Evolutionary conservation across 2,888 invertebrate species (phyloP), one percentile per base, ranked within the genome.

Genomic region (Chloroclysta siterata): DNA sequence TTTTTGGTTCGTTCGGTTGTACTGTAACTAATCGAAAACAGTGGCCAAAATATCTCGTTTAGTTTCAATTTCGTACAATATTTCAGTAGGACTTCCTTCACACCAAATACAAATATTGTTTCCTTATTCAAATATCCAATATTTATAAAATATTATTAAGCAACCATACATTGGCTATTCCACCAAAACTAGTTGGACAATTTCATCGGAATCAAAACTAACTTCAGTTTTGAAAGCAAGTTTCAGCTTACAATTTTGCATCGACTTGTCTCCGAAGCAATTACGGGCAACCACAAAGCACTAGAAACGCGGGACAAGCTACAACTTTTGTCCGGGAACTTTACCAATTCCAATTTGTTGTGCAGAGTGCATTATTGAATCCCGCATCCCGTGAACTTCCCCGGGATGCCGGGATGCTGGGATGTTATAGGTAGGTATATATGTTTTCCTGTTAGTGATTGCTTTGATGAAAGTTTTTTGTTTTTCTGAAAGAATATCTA

Each of bases 291-390:
- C 56, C 56, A 56, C 58, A 59, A 60, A 64, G 65, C 64, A 57
- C 61, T 65, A 54, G 50, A 50, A 63, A 63, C 48, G 56, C 47
- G 47, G 62, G 55, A 60, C 60, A 54, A 56, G 53, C 59, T 8
- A 48, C 59, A 60, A 67, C 56, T 63, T 64, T 64, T 51, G 51
- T 56, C n/a, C 58, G 28, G 59, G 51, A 70, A 66, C 62, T 65
- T 60, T 65, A 77, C 73, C 81, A 78, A 81, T 81, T 75, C 73
- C 72, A 78, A 78, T 75, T 76, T 72, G 72, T 69, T 69, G 60
- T 58, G 66, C 71, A 60, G 71, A 66, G 72, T 74, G 72, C 74
- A 72, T 67, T 69, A 78, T 79, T 75, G 74, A 73, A 77, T 73
- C 53, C 70, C 59, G 68, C 64, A 46, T 73, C 53, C 70, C 59